These are phyloP conservation scores for Scortum barcoo DNA, from an alignment of 2,113 vertebrate species.

Conservation along the genomic window DNA sequence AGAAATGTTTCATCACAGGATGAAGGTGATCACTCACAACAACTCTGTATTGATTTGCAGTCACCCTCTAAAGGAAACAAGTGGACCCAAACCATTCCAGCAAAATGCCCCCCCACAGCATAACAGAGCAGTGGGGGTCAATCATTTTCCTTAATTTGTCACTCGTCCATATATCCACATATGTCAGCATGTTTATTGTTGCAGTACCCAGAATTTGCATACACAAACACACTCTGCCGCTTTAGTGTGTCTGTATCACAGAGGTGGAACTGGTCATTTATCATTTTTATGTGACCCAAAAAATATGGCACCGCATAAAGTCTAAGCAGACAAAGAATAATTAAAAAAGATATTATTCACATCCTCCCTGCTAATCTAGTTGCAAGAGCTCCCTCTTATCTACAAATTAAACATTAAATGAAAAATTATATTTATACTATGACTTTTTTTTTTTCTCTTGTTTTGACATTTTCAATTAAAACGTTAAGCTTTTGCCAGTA, in stretches of 20 bases:
- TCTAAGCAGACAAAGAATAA: neutral
- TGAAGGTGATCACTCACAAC: no score
- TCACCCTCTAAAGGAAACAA: no score
- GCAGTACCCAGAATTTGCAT: no score
- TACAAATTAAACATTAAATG: conserved; percentile 12
- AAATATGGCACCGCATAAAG: neutral
- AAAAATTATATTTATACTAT: conserved; percentile 13
- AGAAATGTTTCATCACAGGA: no score
- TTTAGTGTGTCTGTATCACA: neutral
- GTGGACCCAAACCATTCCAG: no score
- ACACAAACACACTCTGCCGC: no score
- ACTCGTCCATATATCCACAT: no score
- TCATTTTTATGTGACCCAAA: neutral
- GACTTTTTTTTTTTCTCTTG: neutral
- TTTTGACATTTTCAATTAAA: conserved; percentile 70
- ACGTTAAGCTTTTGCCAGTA: conserved; percentile 9
- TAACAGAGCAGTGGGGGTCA: no score
- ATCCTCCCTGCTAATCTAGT: neutral
- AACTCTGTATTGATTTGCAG: no score
- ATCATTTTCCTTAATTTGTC: no score
- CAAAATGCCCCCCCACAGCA: no score
- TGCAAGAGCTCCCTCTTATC: neutral
- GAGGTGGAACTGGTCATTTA: neutral
- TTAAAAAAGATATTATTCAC: neutral
- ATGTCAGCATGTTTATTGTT: no score